These are phyloP conservation scores for Thermophis baileyi DNA, from an alignment of 2,113 vertebrate species.

Conservation along the genomic window DNA sequence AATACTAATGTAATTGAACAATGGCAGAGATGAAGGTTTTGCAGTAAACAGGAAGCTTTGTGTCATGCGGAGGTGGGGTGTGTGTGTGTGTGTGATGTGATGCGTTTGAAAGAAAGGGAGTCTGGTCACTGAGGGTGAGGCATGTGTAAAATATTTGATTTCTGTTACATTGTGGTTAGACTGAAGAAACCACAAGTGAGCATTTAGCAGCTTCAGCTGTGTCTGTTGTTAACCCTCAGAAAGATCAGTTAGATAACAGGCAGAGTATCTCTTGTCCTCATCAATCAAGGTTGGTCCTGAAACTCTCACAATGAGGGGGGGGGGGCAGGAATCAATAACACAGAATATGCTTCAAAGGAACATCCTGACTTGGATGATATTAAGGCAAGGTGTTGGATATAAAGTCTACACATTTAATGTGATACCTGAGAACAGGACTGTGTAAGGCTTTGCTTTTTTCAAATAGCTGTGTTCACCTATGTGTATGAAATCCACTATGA, in stretches of 20 bases:
- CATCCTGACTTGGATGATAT: background rate
- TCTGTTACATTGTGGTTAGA: slow-evolving; percentile 5
- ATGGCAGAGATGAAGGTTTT: background rate
- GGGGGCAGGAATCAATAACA: background rate
- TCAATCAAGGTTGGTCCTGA: background rate
- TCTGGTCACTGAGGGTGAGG: slow-evolving; percentile 2
- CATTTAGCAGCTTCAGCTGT: slow-evolving; percentile 13
- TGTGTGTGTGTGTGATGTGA: slow-evolving; percentile 42
- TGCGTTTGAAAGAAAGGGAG: background rate
- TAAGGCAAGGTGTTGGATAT: background rate
- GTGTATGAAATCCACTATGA: background rate
- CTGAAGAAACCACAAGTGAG: slow-evolving; percentile 24
- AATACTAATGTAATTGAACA: background rate
- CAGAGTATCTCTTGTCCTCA: background rate
- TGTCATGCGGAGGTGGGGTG: slow-evolving; percentile 57
- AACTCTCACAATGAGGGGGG: background rate
- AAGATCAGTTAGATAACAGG: background rate
- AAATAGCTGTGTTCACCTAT: background rate
- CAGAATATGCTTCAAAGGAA: background rate
- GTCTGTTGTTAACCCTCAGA: background rate
- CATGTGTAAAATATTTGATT: slow-evolving; percentile 24
- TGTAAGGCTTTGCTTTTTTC: background rate
- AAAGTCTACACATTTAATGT: background rate
- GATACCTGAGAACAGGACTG: background rate
- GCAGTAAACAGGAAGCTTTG: slow-evolving; percentile 42